A percentile compares a stretch with the other conserved stretches of the same genome.
Evolutionary conservation across 1,140 invertebrate species (phyloP).

Genomic region (Eriosoma lanigerum): DNA sequence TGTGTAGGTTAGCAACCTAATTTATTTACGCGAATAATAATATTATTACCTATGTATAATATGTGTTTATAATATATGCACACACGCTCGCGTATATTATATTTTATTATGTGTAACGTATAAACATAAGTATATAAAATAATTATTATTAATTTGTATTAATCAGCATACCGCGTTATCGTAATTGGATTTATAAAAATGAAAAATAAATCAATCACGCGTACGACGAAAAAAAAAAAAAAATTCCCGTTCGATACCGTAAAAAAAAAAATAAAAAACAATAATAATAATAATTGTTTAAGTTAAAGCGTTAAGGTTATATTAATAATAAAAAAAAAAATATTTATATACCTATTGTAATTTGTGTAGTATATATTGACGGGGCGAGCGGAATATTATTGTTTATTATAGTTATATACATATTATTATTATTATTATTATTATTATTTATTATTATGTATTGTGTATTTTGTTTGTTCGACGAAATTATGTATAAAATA

Average conservation of each 20-base stretch:
- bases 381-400: conserved; percentile 6
- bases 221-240: neutral
- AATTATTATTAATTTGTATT: neutral
- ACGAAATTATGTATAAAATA: conserved; percentile 28
- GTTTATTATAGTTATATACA: too few species aligned
- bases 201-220: neutral
- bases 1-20: conserved; percentile 15
- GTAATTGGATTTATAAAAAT: neutral
- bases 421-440: too few species aligned
- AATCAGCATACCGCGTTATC: neutral
- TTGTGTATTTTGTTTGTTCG: conserved; percentile 29
- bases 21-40: conserved; percentile 26
- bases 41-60: neutral
- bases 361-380: conserved; percentile 7
- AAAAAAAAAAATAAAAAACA: neutral
- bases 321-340: too few species aligned
- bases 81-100: neutral
- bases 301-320: too few species aligned
- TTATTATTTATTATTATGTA: neutral
- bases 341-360: neutral
- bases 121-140: neutral
- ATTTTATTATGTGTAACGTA: neutral
- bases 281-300: conserved; percentile 14
- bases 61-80: neutral
- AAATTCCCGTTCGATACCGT: neutral